phyloP scores from a whole-genome alignment of 37 sponge, comb jelly and placozoan species.

The Aphrocallistes beatrix region DNA sequence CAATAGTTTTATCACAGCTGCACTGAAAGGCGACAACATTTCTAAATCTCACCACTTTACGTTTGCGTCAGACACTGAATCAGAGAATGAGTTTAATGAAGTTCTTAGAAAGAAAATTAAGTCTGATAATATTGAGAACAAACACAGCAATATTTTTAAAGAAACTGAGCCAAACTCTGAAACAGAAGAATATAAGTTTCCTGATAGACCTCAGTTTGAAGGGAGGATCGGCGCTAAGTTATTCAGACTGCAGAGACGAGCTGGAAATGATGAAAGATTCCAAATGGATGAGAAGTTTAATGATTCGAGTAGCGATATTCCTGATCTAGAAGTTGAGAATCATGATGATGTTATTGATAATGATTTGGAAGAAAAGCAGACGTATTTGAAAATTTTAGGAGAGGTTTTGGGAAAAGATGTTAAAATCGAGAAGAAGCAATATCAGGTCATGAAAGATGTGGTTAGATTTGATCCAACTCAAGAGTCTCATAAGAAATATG shows the following conservation, averaged over 20 bases:
- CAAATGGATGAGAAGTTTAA: background rate
- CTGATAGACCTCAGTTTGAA: conserved; percentile 12
- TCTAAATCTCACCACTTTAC: background rate
- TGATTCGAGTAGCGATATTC: background rate
- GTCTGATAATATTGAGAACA: conserved; percentile 14
- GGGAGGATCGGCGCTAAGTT: background rate
- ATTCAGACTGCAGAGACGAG: background rate
- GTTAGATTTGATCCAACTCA: background rate
- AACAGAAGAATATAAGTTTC: background rate
- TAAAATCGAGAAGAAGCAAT: background rate
- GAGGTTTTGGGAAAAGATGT: background rate
- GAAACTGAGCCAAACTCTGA: background rate
- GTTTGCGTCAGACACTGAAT: background rate
- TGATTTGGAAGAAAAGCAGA: background rate
- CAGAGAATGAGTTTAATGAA: too few relatives aligned
- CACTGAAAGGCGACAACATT: background rate
- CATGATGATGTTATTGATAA: background rate
- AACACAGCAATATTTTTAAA: background rate
- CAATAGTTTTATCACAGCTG: background rate
- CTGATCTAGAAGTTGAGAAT: background rate
- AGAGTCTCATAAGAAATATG: background rate
- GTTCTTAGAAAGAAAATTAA: too few relatives aligned
- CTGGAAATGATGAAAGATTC: conserved; percentile 1
- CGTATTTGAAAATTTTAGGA: background rate
- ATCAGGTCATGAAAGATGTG: background rate